phyloP scores from a whole-genome alignment of 1,140 invertebrate species.

The Drosophila lacertosa region DNA sequence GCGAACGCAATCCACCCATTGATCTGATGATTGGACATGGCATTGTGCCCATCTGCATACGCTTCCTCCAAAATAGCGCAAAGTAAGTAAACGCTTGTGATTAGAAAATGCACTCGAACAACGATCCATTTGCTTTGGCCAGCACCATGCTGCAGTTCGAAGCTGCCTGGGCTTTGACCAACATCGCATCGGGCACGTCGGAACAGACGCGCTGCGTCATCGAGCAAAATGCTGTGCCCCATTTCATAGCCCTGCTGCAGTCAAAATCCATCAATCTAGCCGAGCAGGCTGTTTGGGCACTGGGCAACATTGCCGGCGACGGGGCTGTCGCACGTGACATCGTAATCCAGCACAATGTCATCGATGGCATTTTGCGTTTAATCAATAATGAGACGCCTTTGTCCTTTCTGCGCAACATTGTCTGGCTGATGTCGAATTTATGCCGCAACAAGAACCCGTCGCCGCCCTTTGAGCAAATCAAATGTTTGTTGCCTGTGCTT shows the following conservation, averaged over 20 bases:
- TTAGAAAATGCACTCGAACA: background rate
- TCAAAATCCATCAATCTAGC: conserved; percentile 91
- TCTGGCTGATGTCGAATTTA: conserved; percentile 97
- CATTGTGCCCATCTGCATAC: conserved; percentile 93
- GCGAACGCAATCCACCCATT: conserved; percentile 97
- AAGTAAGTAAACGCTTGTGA: conserved; percentile 86
- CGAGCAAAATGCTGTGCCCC: conserved; percentile 93
- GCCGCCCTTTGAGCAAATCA: conserved; percentile 90
- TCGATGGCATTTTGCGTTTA: conserved; percentile 88
- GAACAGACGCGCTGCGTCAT: conserved; percentile 95
- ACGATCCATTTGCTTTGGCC: conserved; percentile 10
- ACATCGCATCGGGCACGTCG: conserved; percentile 97
- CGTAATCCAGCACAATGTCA: conserved; percentile 88
- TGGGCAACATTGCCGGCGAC: conserved; percentile 98
- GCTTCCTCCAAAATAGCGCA: conserved; percentile 89
- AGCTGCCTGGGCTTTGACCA: conserved; percentile 98
- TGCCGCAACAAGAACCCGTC: conserved; percentile 96
- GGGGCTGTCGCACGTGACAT: conserved; percentile 90
- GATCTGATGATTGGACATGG: conserved; percentile 94
- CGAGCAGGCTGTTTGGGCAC: conserved; percentile 98
- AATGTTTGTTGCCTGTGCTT: conserved; percentile 92
- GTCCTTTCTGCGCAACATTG: conserved; percentile 87
- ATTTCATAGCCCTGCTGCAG: conserved; percentile 91
- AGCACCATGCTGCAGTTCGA: conserved; percentile 97
- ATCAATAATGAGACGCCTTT: conserved; percentile 86